Base-by-base conservation (phyloP, 64 coral and sea anemone genomes). In the Dendrophyllia cribrosa region DNA sequence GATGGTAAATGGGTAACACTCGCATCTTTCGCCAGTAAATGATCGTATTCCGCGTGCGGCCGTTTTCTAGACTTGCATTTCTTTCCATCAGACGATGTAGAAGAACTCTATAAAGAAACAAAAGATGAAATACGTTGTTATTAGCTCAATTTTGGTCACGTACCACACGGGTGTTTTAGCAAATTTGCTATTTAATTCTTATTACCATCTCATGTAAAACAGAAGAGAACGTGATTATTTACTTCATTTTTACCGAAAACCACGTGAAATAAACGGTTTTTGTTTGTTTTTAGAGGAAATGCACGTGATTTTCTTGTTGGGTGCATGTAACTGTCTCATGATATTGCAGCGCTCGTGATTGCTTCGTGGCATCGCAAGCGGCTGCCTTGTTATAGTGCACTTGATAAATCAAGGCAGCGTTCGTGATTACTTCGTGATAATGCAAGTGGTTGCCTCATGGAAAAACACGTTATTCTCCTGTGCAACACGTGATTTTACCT, bases 41-140 rank as follows among this genome's bases (percentile, higher is more conserved):
- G 20, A 13, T 84, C 80, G 2, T 51, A 19, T 21, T 84, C 61
- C n/a, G 80, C 16, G 46, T 68, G 62, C 6, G 46, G 62, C 9
- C 80, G 43, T 51, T 84, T 84, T 11, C 62, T 84, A 23, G 80
- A 68, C 80, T 84, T 84, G 45, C n/a, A 50, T 65, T 84, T 84
- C 19, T 84, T 84, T 51, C 59, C 61, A 9, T 84, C 80, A 4
- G 80, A 22, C 4, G 80, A 77, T 6, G 75, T 47, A 1, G 80
- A 50, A 66, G 80, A 66, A 22, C 17, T 46, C 80, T 84, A 43
- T 6, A 9, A 22, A 79, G 52, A 12, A 79, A 79, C 20, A 46
- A 22, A 45, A 12, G 8, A 9, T 9, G 45, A 19, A 15, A 51
- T n/a, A 68, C 53, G 5, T 5, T 56, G 53, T 56, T 56, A 56